Conservation (phyloP, 1,140 invertebrate species). For the Brachionus paranguensis region DNA sequence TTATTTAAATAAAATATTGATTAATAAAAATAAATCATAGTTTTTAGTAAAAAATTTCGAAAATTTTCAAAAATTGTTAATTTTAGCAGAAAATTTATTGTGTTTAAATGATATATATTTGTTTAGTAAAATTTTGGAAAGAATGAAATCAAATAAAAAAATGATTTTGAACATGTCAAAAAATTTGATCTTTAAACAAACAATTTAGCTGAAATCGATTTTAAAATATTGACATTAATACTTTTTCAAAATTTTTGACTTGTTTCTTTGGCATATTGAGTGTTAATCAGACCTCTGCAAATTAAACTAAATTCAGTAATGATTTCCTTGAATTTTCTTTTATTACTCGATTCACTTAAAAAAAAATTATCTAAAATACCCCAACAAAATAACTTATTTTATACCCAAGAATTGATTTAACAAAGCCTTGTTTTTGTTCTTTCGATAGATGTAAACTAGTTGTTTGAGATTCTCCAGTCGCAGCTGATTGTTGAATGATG, state of each 20-base stretch:
- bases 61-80: too few relatives aligned
- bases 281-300: conserved; percentile 15
- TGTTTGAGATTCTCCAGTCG: background rate
- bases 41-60: too few relatives aligned
- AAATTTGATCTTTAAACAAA: background rate
- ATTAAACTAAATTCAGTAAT: conserved; percentile 34
- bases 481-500: background rate
- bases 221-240: background rate
- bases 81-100: too few relatives aligned
- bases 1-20: too few relatives aligned
- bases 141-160: background rate
- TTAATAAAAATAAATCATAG: too few relatives aligned
- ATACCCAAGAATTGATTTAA: conserved; percentile 17
- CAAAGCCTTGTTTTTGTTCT: conserved; percentile 15
- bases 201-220: background rate
- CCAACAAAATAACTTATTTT: background rate
- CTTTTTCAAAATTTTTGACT: background rate
- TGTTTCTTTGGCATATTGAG: conserved; percentile 32
- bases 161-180: background rate
- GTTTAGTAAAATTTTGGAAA: too few relatives aligned
- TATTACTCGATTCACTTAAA: conserved; percentile 15
- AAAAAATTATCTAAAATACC: background rate
- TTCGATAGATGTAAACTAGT: background rate
- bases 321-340: conserved; percentile 28
- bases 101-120: too few relatives aligned